Evolutionary conservation across 2,888 invertebrate species (phyloP).

Genomic region (Protonemura montana): DNA sequence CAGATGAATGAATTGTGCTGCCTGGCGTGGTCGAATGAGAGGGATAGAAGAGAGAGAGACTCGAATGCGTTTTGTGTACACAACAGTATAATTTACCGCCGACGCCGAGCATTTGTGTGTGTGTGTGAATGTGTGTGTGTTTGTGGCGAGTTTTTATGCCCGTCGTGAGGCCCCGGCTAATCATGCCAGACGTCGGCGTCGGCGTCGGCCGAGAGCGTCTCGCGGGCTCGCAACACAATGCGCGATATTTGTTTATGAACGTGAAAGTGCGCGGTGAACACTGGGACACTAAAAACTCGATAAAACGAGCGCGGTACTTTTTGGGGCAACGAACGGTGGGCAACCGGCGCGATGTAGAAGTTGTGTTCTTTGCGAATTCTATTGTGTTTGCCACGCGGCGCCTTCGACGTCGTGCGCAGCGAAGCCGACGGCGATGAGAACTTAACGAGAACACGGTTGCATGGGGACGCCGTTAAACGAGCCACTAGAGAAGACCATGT

Average conservation of each 20-base stretch:
- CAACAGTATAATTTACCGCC: not conserved
- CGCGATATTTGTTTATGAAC: not conserved
- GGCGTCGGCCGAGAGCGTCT: not conserved
- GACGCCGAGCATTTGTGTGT: not conserved
- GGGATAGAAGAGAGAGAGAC: too few relatives aligned
- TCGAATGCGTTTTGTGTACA: not conserved
- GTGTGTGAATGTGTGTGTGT: not conserved
- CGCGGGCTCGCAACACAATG: not conserved
- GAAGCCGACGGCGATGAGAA: too few relatives aligned
- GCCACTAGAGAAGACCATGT: not conserved
- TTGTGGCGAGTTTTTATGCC: not conserved
- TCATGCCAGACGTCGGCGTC: not conserved
- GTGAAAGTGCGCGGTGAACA: not conserved
- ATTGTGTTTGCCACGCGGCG: not conserved
- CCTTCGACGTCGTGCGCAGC: not conserved
- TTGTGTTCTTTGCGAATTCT: not conserved
- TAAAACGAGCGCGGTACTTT: not conserved
- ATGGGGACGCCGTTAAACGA: not conserved
- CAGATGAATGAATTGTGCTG: not conserved
- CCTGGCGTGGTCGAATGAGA: not conserved
- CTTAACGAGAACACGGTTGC: too few relatives aligned
- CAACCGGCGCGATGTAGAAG: not conserved
- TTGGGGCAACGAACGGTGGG: not conserved
- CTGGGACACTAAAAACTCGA: not conserved
- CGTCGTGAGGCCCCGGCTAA: not conserved